phyloP scores from a whole-genome alignment of 1,140 invertebrate species.

The Listronotus bonariensis region DNA sequence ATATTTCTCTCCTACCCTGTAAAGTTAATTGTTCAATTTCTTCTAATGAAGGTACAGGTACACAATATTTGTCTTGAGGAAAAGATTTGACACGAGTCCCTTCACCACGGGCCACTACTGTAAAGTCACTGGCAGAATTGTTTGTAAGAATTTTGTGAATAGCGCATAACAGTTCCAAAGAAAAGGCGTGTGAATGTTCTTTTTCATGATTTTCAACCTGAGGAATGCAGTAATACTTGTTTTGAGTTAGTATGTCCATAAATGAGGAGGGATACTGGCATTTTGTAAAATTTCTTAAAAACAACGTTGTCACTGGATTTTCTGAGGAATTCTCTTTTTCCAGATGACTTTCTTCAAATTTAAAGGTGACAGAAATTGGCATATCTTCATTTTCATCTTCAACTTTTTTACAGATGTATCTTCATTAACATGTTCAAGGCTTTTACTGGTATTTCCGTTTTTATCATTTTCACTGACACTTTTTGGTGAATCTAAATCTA shows the following conservation, averaged over 20 bases:
- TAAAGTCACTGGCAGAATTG: conserved; percentile 48
- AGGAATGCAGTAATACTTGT: conserved; percentile 68
- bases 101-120: conserved; percentile 54
- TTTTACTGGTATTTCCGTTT: background rate
- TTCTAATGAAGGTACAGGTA: conserved; percentile 53
- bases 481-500: too few relatives aligned
- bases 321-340: conserved; percentile 17
- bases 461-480: too few relatives aligned
- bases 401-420: background rate
- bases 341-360: conserved; percentile 35
- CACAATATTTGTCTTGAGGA: conserved; percentile 46
- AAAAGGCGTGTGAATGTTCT: conserved; percentile 64
- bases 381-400: conserved; percentile 27
- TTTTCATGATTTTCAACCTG: conserved; percentile 74
- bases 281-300: conserved; percentile 65
- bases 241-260: conserved; percentile 68
- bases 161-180: conserved; percentile 67
- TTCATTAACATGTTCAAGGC: conserved; percentile 2
- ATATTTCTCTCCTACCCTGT: conserved; percentile 53
- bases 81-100: conserved; percentile 47
- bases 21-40: conserved; percentile 52
- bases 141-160: conserved; percentile 64
- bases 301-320: conserved; percentile 63
- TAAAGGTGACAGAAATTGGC: conserved; percentile 32
- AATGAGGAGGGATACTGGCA: conserved; percentile 66